Evolutionary conservation across 1,140 invertebrate species (phyloP), one percentile per base, ranked within the genome.

Genomic region (Oedothorax gibbosus): DNA sequence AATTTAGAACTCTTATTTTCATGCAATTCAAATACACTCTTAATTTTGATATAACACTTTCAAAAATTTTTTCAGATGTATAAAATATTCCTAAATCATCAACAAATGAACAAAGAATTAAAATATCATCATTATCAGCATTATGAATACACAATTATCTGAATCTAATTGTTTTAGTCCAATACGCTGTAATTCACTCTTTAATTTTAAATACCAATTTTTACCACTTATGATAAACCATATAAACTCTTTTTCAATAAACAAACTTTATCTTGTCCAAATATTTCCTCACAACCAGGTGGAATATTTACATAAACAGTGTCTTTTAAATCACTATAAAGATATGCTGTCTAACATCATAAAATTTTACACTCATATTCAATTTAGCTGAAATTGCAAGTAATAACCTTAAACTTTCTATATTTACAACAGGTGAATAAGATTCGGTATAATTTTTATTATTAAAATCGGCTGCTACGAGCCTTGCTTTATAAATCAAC

Each of bases 231-330:
- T 81, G 90, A 90, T 15, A 91, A 81, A 7, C 90, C 89, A 86
- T 91, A 91, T 6, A 92, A 21, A 20, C 88, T 88, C 80, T 89
- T 90, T 20, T 87, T 88, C 18, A 92, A 80, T 87, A 72, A 49
- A 65, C 73, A 18, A 86, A 86, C 76, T 87, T 53, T 57, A 88
- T 87, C 12, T 21, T 60, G 50, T 87, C 87, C 56, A 51, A 21
- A 65, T 35, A 14, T 6, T 3, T 71, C 56, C 14, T 88, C 85
- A 75, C 88, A 90, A 35, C 90, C 89, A 86, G 90, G 87, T 73
- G 91, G 90, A 71, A 88, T 75, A 85, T 86, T 57, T 87, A 91
- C 89, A 76, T 88, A 91, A 0, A 91, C 88, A 53, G 86, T 87
- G 87, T 92, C 90, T 50, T 91, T 82, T 8, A 91, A 53, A 15